Conservation (phyloP, 2,888 invertebrate genomes). For the Amphiduros pacificus region DNA sequence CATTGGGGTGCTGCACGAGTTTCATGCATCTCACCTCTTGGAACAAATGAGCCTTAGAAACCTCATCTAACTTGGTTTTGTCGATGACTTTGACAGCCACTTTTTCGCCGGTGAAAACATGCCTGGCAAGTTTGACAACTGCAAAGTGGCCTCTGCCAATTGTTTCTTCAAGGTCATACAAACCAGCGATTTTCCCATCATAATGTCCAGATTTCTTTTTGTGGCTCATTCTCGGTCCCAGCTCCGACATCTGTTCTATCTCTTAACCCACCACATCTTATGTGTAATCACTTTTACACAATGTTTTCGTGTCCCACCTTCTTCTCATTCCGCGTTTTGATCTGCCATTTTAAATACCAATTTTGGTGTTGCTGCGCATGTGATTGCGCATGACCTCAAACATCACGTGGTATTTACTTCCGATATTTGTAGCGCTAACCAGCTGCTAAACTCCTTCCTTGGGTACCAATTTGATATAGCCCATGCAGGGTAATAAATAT, state of each 20-base stretch:
- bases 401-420: constrained; percentile 13
- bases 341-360: constrained; percentile 14
- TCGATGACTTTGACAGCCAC: constrained; percentile 98
- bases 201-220: constrained; percentile 43
- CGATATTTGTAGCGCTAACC: too few relatives aligned
- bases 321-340: neutral
- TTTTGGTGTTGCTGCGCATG: constrained; percentile 11
- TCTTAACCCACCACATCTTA: too few relatives aligned
- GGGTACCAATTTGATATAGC: too few relatives aligned
- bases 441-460: too few relatives aligned
- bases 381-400: constrained; percentile 18
- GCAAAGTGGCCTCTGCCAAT: constrained; percentile 98
- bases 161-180: constrained; percentile 96
- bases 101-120: constrained; percentile 98
- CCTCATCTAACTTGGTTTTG: constrained; percentile 95
- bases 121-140: constrained; percentile 94
- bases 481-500: too few relatives aligned
- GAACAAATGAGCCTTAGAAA: constrained; percentile 87
- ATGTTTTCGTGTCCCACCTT: too few relatives aligned
- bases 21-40: constrained; percentile 92
- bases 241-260: too few relatives aligned
- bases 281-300: too few relatives aligned
- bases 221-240: constrained; percentile 34
- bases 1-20: constrained; percentile 98
- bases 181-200: constrained; percentile 66